Percentiles rank a stretch among this genome's conserved stretches.
These are phyloP conservation scores for Ptychodera flava DNA, from an alignment of 35 echinoderm and acorn worm species.

Conservation along the genomic window DNA sequence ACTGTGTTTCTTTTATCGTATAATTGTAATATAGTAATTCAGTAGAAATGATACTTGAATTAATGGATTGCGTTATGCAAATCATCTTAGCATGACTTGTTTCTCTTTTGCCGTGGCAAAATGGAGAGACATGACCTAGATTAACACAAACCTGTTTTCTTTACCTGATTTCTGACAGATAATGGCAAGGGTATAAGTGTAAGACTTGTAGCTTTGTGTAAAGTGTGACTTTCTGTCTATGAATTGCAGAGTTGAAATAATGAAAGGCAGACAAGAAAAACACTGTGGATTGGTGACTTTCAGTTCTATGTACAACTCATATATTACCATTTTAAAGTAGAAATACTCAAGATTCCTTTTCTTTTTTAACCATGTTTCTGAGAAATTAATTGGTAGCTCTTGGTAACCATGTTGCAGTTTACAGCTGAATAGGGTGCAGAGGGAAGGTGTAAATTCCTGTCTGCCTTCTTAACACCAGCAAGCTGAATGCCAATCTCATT, in stretches of 20 bases:
- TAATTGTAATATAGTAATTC: not conserved
- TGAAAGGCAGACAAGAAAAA: not conserved
- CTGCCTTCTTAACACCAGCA: too few relatives aligned
- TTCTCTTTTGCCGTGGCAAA: not conserved
- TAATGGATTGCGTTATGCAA: not conserved
- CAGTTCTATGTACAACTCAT: too few relatives aligned
- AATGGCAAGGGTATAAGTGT: not conserved
- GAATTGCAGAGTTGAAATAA: not conserved
- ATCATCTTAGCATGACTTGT: not conserved
- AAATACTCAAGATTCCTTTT: too few relatives aligned
- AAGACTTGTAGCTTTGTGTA: not conserved
- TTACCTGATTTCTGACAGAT: not conserved
- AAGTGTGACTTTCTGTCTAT: not conserved
- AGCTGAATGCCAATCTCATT: too few relatives aligned
- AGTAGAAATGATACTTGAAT: not conserved
- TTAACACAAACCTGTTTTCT: too few relatives aligned
- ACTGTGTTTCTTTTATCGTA: not conserved
- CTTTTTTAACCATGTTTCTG: too few relatives aligned
- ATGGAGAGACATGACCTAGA: too few relatives aligned
- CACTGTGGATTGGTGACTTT: not conserved
- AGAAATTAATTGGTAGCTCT: too few relatives aligned
- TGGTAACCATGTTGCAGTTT: too few relatives aligned
- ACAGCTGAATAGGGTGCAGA: too few relatives aligned
- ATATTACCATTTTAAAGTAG: too few relatives aligned
- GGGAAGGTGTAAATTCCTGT: too few relatives aligned